These are phyloP conservation scores for Myopa tessellatipennis DNA, from an alignment of 2,888 invertebrate genomes.

Conservation along the genomic window DNA sequence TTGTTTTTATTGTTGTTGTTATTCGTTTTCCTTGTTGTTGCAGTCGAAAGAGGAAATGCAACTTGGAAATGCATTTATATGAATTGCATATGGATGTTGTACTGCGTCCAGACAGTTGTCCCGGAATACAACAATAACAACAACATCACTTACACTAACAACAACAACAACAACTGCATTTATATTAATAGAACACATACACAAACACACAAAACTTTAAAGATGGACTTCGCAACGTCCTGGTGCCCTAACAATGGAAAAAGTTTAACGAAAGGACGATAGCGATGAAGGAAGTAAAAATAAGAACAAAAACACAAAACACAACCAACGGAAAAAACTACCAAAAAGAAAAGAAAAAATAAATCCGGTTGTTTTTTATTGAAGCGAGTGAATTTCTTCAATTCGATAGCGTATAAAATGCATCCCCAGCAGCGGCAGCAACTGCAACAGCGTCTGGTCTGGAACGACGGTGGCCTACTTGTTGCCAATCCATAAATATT, in stretches of 20 bases:
- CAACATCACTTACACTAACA: not conserved
- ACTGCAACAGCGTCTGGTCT: no score
- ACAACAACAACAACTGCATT: not conserved
- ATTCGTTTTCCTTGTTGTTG: not conserved
- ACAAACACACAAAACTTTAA: not conserved
- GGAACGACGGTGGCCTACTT: no score
- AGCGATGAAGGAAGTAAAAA: no score
- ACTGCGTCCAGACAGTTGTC: no score
- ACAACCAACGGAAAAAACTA: no score
- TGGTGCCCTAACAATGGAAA: conserved; percentile 54
- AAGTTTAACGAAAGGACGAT: conserved; percentile 38
- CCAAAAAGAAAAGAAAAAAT: no score
- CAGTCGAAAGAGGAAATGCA: conserved; percentile 24
- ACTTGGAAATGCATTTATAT: conserved; percentile 30
- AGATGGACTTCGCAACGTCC: conserved; percentile 43
- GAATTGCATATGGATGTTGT: not conserved
- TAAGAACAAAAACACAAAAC: no score
- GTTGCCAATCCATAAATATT: no score
- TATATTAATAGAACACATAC: not conserved
- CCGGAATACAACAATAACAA: not conserved
- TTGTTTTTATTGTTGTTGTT: not conserved
- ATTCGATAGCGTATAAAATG: no score
- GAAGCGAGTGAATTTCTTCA: no score
- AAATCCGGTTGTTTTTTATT: no score
- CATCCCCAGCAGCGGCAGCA: no score